Evolutionary conservation across 2,888 invertebrate species (phyloP), one percentile per base, ranked within the genome.

Genomic region (Tuta absoluta): DNA sequence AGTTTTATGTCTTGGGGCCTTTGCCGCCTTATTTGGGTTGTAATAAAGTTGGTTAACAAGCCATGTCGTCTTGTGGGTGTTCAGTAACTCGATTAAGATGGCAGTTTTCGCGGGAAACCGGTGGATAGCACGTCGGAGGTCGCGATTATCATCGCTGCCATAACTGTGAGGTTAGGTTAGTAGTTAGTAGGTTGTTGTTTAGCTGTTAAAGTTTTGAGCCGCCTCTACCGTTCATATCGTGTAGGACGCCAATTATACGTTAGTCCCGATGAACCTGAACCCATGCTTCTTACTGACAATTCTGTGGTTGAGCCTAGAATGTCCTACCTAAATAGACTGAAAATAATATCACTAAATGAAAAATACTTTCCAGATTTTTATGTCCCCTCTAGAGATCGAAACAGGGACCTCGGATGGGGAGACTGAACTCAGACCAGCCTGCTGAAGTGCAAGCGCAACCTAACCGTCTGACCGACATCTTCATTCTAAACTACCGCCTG

Each of bases 31-130:
- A 72, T 86, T 81, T 78, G 88, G 87, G 23, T 65, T 71, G 65
- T 67, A 79, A 81, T 81, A 82, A 84, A 81, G 71, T 67, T 75
- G 72, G 78, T 77, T 81, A 84, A 84, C 82, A 75, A 86, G 81
- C 69, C 87, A 86, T 82, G 87, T 84, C 75, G 69, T 69, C 71
- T 71, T 79, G 89, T 90, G 86, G 89, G 90, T 86, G 87, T 74
- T 68, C 68, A 78, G 74, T 78, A 77, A 78, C 78, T 80, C 78
- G 75, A 77, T 75, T 75, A 76, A 74, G 75, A 68, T 70, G 70
- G 72, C 75, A 74, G 73, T 75, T 84, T 80, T 84, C 74, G 79
- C 76, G 72, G 76, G 73, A 77, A 81, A 83, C 79, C 79, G 78
- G 73, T 81, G 80, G 80, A 81, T 80, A 79, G 82, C 83, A 84